These are phyloP conservation scores for Daptonema setosum DNA, from an alignment of 2,888 invertebrate genomes.

Conservation along the genomic window DNA sequence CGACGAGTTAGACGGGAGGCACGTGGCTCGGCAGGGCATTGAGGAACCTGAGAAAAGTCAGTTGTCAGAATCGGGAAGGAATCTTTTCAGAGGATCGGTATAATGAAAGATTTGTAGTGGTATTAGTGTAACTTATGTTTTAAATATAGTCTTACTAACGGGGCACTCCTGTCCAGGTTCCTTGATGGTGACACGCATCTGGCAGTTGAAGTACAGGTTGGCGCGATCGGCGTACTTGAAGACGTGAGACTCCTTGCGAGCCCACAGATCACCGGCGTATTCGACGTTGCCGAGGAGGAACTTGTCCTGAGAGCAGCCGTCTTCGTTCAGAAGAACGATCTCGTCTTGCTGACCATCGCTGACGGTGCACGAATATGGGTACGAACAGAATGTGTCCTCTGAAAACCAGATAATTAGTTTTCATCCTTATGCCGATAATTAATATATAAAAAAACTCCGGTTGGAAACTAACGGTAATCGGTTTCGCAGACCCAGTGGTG, in stretches of 20 bases:
- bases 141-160: neutral
- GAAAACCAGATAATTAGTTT: neutral
- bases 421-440: no score
- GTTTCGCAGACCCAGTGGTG: constrained; percentile 6
- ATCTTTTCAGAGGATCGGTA: no score
- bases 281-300: constrained; percentile 2
- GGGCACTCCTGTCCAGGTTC: constrained; percentile 6
- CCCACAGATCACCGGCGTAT: constrained; percentile 1
- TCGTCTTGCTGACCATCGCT: neutral
- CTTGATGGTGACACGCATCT: constrained; percentile 5
- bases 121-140: no score
- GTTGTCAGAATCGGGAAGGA: no score
- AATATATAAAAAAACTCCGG: neutral
- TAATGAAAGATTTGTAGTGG: no score
- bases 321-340: neutral
- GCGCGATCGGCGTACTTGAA: constrained; percentile 7
- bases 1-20: no score
- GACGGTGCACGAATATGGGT: neutral
- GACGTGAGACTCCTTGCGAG: constrained; percentile 2
- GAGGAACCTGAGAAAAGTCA: no score
- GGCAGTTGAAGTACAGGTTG: constrained; percentile 4
- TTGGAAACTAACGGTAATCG: neutral
- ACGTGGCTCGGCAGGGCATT: no score
- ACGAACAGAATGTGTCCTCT: constrained; percentile 1
- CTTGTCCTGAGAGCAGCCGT: constrained; percentile 4